Percentiles rank a stretch among this genome's conserved stretches.
These are phyloP conservation scores for Drosophila erecta DNA, from an alignment of 1,140 invertebrate genomes.

Conservation along the genomic window DNA sequence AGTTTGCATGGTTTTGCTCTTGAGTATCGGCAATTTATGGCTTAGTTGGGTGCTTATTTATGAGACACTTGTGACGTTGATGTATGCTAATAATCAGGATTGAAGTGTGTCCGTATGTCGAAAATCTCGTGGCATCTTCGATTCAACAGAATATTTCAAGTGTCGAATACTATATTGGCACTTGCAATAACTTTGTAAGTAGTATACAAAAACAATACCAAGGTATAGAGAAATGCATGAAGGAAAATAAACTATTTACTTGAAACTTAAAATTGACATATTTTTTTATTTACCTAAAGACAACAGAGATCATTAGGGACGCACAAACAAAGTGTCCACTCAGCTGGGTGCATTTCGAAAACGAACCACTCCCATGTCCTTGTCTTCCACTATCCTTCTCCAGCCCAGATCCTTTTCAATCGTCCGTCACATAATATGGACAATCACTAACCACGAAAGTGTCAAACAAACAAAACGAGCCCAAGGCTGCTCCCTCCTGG, in stretches of 20 bases:
- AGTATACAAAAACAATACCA: too few relatives aligned
- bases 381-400: not conserved
- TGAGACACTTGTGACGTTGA: slow-evolving; percentile 29
- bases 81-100: slow-evolving; percentile 23
- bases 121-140: not conserved
- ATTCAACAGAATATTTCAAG: not conserved
- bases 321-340: slow-evolving; percentile 36
- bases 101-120: not conserved
- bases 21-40: slow-evolving; percentile 5
- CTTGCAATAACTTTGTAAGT: not conserved
- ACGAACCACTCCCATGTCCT: slow-evolving; percentile 13
- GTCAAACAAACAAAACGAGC: slow-evolving; percentile 74
- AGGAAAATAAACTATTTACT: too few relatives aligned
- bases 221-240: too few relatives aligned
- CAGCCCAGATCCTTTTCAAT: slow-evolving; percentile 19
- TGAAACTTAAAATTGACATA: too few relatives aligned
- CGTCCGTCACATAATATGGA: slow-evolving; percentile 73
- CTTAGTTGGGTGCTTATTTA: slow-evolving; percentile 14
- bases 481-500: slow-evolving; percentile 22
- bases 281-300: too few relatives aligned
- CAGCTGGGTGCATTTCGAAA: slow-evolving; percentile 44
- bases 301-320: too few relatives aligned
- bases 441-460: slow-evolving; percentile 75
- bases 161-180: not conserved
- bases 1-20: slow-evolving; percentile 3